Conservation (phyloP, 2,113 vertebrate species). For the Zingel zingel region DNA sequence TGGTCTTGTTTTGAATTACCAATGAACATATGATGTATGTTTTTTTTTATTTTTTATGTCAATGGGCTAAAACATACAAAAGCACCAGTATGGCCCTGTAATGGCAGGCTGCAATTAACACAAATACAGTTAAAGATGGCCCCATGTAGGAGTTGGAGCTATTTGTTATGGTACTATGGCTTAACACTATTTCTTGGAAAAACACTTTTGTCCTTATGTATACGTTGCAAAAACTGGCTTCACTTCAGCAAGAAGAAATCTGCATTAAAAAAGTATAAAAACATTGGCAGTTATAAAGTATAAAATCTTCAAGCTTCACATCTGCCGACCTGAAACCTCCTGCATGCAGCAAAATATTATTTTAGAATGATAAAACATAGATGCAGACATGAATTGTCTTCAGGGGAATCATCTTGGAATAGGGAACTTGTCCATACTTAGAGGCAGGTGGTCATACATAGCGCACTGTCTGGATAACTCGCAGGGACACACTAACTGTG, state of each 20-base stretch:
- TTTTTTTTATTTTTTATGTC: background rate
- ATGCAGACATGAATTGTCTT: background rate
- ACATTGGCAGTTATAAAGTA: no score
- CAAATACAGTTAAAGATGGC: background rate
- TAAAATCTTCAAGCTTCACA: background rate
- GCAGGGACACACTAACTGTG: background rate
- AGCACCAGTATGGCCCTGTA: background rate
- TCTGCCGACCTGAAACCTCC: background rate
- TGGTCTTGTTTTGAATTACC: background rate
- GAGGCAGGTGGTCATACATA: background rate
- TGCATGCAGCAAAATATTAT: background rate
- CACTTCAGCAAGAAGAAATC: no score
- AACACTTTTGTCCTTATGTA: background rate
- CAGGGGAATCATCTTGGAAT: background rate
- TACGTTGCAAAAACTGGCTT: background rate
- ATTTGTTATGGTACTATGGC: background rate
- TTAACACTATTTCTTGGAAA: background rate
- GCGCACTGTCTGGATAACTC: background rate
- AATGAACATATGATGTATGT: background rate
- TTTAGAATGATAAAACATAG: background rate
- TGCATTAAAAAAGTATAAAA: no score
- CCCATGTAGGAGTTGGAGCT: background rate
- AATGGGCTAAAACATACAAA: background rate
- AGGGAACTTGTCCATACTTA: background rate
- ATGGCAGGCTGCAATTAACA: background rate